Evolutionary conservation across 2,797 vertebrate species (phyloP), one percentile per base, ranked within the genome.

Genomic region (Zenarchopterus dispar): DNA sequence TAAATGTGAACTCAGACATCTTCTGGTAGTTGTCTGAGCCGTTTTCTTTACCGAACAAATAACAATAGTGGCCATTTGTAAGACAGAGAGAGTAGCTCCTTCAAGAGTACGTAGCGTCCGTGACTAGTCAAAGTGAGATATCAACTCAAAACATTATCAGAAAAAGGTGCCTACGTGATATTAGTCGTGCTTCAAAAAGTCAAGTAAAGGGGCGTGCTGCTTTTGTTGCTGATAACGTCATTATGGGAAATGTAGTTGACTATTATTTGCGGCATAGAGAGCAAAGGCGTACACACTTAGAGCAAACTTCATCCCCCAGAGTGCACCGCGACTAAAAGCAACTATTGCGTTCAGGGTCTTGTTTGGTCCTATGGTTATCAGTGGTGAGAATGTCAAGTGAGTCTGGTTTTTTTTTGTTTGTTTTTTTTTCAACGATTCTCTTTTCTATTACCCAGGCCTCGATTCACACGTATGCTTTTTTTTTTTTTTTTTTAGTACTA

Each of bases 171-270:
- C 21, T 80, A 75, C 77, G 86, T 76, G 88, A 62, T 73, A 18
- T 51, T 47, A 57, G 66, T 44, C 68, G 19, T 46, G 64, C 19
- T 28, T 31, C 43, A 51, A 2, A 65, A 63, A 33, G 64, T 58
- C 64, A 51, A 26, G 28, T 16, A 2, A 39, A 21, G 52, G 28
- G 85, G 80, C 47, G 80, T 73, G 71, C 62, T 28, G 3, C 53
- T 56, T 42, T 19, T 19, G 2, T 8, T 22, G 42, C 1, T 15
- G 17, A 62, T 6, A 22, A 21, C 4, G 11, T 82, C 33, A 75
- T 1, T 15, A 55, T 56, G 92, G 93, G 91, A 84, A 86, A 82
- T 77, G 63, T 49, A 11, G 91, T 94, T 82, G 16, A 65, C 5
- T 0, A 0, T 5, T 8, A 2, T 11, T 15, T 1, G 15, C 1